Evolutionary conservation across 2,888 invertebrate species (phyloP).

Genomic region (Caenorhabditis sp.): DNA sequence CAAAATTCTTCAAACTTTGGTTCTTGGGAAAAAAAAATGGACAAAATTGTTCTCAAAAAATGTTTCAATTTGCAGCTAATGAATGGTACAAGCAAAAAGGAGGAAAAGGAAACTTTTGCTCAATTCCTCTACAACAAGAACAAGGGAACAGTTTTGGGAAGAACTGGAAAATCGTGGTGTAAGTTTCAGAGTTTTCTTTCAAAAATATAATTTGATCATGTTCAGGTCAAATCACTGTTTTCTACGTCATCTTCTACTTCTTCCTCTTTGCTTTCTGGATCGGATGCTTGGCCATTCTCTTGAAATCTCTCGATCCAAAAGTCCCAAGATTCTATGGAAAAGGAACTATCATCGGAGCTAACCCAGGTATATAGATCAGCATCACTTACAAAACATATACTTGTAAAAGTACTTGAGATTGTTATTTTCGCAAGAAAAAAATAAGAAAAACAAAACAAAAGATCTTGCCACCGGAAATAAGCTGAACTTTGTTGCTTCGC

Average conservation of each 20-base stretch:
- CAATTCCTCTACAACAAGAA: constrained; percentile 68
- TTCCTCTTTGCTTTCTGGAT: constrained; percentile 91
- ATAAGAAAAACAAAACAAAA: background rate
- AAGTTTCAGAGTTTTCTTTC: constrained; percentile 14
- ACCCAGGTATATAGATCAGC: constrained; percentile 81
- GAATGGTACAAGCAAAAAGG: constrained; percentile 60
- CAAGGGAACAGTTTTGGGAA: constrained; percentile 64
- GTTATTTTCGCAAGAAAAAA: background rate
- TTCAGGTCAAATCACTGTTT: constrained; percentile 90
- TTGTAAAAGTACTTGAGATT: constrained; percentile 8
- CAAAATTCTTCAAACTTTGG: too few species aligned
- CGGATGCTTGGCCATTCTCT: constrained; percentile 91
- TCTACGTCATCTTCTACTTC: constrained; percentile 94
- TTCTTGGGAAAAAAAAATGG: too few species aligned
- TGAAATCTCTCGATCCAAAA: constrained; percentile 85
- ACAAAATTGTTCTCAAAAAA: too few species aligned
- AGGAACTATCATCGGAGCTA: constrained; percentile 86
- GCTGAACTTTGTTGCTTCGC: background rate
- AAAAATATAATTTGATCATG: constrained; percentile 35
- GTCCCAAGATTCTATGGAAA: constrained; percentile 89
- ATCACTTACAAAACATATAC: constrained; percentile 12
- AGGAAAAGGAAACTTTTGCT: constrained; percentile 54
- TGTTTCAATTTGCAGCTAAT: constrained; percentile 58
- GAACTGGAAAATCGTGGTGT: constrained; percentile 69
- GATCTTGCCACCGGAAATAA: background rate